These are phyloP conservation scores for Menidia beryllina DNA, from an alignment of 2,113 vertebrate genomes.

Conservation along the genomic window DNA sequence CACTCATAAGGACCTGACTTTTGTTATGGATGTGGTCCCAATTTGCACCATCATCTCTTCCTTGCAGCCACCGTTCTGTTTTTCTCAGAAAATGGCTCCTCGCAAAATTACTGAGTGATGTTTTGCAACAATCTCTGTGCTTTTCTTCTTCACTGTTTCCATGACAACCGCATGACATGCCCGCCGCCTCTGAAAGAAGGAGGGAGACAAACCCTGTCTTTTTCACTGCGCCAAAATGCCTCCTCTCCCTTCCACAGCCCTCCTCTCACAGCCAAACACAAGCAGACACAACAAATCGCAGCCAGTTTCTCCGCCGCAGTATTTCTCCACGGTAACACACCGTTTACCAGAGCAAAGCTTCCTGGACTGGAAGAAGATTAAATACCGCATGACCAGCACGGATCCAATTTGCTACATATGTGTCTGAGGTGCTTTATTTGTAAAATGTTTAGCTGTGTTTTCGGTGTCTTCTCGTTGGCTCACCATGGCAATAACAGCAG, in stretches of 20 bases:
- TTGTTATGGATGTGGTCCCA: constrained; percentile 5
- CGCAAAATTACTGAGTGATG: constrained; percentile 78
- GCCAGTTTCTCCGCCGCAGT: not conserved
- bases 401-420: not conserved
- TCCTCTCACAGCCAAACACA: constrained; percentile 40
- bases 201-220: constrained; percentile 65
- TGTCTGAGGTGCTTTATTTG: not conserved
- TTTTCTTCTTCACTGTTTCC: constrained; percentile 84
- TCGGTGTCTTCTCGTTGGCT: constrained; percentile 55
- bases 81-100: constrained; percentile 80
- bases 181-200: constrained; percentile 68
- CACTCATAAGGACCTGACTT: not conserved
- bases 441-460: not conserved
- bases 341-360: not conserved
- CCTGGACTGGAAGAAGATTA: not conserved
- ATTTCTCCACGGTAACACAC: not conserved
- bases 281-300: constrained; percentile 29
- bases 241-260: constrained; percentile 47
- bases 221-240: constrained; percentile 73
- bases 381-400: not conserved
- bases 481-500: constrained; percentile 98
- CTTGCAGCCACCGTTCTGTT: constrained; percentile 51
- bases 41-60: constrained; percentile 61
- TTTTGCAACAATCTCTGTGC: constrained; percentile 75
- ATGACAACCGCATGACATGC: constrained; percentile 82